These are phyloP conservation scores for Tipula lateralis DNA, from an alignment of 2,888 invertebrate species.

Conservation along the genomic window DNA sequence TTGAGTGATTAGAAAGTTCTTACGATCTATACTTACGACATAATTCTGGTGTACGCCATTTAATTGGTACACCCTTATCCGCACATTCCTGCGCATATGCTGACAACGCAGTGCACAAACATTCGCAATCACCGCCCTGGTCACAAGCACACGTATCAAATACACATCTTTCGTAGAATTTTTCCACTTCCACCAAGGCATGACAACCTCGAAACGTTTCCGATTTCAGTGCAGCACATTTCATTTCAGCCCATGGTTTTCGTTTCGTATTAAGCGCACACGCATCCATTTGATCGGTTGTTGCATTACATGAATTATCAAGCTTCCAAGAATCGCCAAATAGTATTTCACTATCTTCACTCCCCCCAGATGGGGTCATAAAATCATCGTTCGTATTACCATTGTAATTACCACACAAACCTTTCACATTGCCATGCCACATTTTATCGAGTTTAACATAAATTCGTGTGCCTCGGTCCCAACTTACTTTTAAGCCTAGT, in stretches of 20 bases:
- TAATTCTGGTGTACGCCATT: constrained; percentile 76
- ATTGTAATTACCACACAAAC: constrained; percentile 89
- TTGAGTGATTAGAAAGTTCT: too few species aligned
- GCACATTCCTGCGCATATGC: constrained; percentile 83
- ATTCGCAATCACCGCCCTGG: constrained; percentile 83
- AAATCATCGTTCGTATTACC: constrained; percentile 79
- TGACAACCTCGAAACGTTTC: constrained; percentile 71
- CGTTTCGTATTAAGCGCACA: constrained; percentile 72
- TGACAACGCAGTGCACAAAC: constrained; percentile 82
- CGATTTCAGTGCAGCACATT: constrained; percentile 72
- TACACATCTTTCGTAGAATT: constrained; percentile 69
- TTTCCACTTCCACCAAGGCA: constrained; percentile 67
- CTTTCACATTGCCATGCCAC: constrained; percentile 76
- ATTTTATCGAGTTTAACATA: constrained; percentile 72
- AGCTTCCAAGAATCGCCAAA: constrained; percentile 89
- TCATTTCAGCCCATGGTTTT: constrained; percentile 70
- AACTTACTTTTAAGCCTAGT: constrained; percentile 72
- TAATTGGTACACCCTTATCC: constrained; percentile 66
- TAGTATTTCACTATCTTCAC: constrained; percentile 67
- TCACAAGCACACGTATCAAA: constrained; percentile 87
- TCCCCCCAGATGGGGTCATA: constrained; percentile 75
- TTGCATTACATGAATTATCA: constrained; percentile 62
- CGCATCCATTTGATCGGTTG: constrained; percentile 58
- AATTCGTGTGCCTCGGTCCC: constrained; percentile 80
- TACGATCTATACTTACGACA: too few species aligned